phyloP scores from a whole-genome alignment of 1,140 invertebrate genomes.

The Drosophila sproati region DNA sequence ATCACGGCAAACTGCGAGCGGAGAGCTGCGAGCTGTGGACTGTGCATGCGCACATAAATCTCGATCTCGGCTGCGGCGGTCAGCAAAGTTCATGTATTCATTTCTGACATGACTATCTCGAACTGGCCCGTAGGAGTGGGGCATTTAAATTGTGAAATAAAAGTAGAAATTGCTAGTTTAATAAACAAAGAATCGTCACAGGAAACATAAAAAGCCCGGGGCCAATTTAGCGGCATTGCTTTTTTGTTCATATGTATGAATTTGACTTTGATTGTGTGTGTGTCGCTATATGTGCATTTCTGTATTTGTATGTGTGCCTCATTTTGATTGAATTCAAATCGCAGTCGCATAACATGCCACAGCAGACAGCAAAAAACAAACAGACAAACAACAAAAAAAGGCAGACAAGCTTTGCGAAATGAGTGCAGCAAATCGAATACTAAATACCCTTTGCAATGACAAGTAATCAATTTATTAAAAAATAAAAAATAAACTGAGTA shows the following conservation, averaged over 20 bases:
- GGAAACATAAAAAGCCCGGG: constrained; percentile 79
- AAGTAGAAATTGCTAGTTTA: constrained; percentile 76
- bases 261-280: constrained; percentile 20
- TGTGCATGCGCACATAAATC: constrained; percentile 77
- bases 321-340: constrained; percentile 84
- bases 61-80: constrained; percentile 70
- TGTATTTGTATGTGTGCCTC: constrained; percentile 38
- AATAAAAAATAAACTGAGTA: background rate
- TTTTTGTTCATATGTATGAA: constrained; percentile 31
- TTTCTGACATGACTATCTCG: constrained; percentile 72
- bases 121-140: constrained; percentile 9
- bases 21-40: constrained; percentile 18
- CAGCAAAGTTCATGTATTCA: constrained; percentile 79
- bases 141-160: constrained; percentile 80
- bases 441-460: constrained; percentile 10
- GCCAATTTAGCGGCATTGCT: constrained; percentile 74
- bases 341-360: constrained; percentile 58
- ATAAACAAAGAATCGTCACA: constrained; percentile 66
- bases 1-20: constrained; percentile 30
- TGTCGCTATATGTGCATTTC: background rate
- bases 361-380: constrained; percentile 28
- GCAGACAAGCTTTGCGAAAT: background rate
- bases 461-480: background rate
- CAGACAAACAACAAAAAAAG: background rate
- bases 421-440: background rate